phyloP scores from a whole-genome alignment of 2,888 invertebrate species.

The Acanthopleura granulata region DNA sequence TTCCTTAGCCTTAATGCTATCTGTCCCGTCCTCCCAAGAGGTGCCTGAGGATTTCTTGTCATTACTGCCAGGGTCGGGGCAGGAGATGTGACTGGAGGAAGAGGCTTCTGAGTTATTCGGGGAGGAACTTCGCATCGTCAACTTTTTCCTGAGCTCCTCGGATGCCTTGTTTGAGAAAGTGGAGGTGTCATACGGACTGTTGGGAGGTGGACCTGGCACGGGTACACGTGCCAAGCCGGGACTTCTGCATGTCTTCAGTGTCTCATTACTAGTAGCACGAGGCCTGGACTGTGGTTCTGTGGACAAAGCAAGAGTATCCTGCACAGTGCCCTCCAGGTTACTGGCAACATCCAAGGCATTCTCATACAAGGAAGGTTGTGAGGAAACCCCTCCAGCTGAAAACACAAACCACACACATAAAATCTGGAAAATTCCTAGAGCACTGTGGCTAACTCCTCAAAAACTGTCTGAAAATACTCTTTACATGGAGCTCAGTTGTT shows the following conservation, averaged over 20 bases:
- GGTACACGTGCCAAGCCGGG: neutral
- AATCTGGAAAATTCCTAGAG: too few relatives aligned
- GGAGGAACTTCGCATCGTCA: conserved; percentile 25
- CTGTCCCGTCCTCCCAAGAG: neutral
- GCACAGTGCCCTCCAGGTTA: neutral
- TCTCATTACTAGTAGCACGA: conserved; percentile 10
- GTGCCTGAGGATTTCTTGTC: neutral
- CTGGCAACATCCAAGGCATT: neutral
- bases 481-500: too few relatives aligned
- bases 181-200: conserved; percentile 30
- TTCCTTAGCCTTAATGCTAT: neutral
- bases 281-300: neutral
- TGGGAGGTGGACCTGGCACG: conserved; percentile 28
- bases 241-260: too few relatives aligned
- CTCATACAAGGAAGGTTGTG: too few relatives aligned
- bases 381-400: too few relatives aligned
- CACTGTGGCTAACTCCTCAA: too few relatives aligned
- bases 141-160: conserved; percentile 41
- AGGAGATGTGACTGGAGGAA: conserved; percentile 52
- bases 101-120: conserved; percentile 44
- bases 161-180: conserved; percentile 49
- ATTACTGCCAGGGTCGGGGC: conserved; percentile 42
- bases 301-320: neutral
- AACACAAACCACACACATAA: too few relatives aligned
- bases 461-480: too few relatives aligned